phyloP scores from a whole-genome alignment of 53 echinoderm and acorn worm genomes.

The Actinopyga echinites region DNA sequence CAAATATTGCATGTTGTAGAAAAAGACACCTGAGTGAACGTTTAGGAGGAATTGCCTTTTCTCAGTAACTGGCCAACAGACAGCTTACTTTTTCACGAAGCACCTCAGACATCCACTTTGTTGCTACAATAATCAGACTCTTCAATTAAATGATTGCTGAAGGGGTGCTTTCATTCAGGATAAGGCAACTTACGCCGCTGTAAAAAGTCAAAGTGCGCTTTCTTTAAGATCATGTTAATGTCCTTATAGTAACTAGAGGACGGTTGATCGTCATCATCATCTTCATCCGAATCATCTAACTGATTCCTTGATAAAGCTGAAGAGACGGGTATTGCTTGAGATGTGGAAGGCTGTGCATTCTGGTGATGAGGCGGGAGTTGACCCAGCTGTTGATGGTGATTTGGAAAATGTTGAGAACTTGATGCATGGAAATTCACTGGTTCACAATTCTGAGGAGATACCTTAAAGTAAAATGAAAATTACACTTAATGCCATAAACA shows the following conservation, averaged over 20 bases:
- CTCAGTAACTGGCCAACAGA: too few species aligned
- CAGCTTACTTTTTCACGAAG: not conserved
- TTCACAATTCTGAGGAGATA: too few species aligned
- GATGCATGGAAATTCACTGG: too few species aligned
- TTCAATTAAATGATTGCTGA: not conserved
- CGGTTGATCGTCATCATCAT: not conserved
- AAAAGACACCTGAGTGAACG: too few species aligned
- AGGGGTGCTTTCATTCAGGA: not conserved
- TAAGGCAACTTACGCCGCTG: slow-evolving; percentile 34
- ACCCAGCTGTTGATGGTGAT: slow-evolving; percentile 37
- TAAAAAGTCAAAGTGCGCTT: slow-evolving; percentile 57
- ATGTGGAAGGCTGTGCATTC: slow-evolving; percentile 26
- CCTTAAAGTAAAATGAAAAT: too few species aligned
- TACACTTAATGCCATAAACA: too few species aligned
- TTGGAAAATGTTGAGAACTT: slow-evolving; percentile 14
- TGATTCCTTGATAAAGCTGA: slow-evolving; percentile 21
- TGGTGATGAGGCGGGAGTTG: not conserved
- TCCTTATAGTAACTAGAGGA: slow-evolving; percentile 32
- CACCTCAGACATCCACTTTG: not conserved
- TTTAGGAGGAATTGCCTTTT: too few species aligned
- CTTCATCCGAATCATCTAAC: not conserved
- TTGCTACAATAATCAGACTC: not conserved
- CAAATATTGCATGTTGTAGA: too few species aligned
- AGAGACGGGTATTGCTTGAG: slow-evolving; percentile 28
- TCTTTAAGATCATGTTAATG: slow-evolving; percentile 58